Evolutionary conservation across 2,888 invertebrate species (phyloP), one percentile per base, ranked within the genome.

Genomic region (Anaspis maculata): DNA sequence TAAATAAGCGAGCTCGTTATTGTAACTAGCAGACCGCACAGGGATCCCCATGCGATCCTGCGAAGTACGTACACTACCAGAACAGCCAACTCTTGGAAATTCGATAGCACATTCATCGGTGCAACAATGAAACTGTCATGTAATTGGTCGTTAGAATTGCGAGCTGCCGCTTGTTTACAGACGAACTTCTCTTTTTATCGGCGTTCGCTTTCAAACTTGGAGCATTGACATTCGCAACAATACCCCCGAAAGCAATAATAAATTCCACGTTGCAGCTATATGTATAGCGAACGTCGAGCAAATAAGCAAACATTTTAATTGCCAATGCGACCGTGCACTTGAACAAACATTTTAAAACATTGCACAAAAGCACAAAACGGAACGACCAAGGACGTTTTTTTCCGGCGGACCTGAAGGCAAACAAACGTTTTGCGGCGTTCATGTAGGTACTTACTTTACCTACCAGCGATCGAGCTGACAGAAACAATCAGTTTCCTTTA

Each of bases 1-100:
- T 41, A 51, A 55, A 55, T 54, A 52, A 51, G 52, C 43, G 32
- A 39, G 47, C 48, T 56, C 54, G 55, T 56, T 56, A 56, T 49
- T 48, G 49, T 49, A 55, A 51, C 52, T 48, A 49, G 39, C 49
- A 46, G 47, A 52, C 50, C 47, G 51, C n/a, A n/a, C n/a, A n/a
- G n/a, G n/a, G n/a, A n/a, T n/a, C n/a, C n/a, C n/a, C n/a, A n/a
- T n/a, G n/a, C n/a, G 48, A 48, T 37, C 19, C 37, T 46, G n/a
- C n/a, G n/a, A n/a, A n/a, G n/a, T n/a, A n/a, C n/a, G n/a, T n/a
- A n/a, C n/a, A 30, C 30, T 34, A 45, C 32, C 38, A 39, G 43
- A 44, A 46, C 45, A 42, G 41, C 37, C 37, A 39, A 43, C 40
- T 41, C 34, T 26, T 38, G n/a, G 49, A 46, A 48, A 54, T 49